Evolutionary conservation across 2,888 invertebrate species (phyloP), one percentile per base, ranked within the genome.

Genomic region (Linhomoeus sp.): DNA sequence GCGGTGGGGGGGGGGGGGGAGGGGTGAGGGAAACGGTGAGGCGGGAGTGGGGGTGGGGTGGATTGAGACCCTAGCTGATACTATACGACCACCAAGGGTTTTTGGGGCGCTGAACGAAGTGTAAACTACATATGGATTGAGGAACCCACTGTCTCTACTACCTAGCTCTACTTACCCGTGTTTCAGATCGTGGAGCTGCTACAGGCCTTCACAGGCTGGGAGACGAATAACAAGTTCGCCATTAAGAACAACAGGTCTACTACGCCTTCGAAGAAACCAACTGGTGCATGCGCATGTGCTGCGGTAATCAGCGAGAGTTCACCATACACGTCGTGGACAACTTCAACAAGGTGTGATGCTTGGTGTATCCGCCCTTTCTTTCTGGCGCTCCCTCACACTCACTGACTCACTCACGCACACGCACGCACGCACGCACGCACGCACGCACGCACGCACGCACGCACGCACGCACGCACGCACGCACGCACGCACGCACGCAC

Each of bases 321-420:
- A 52, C 56, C 25, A 65, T 68, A 49, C 67, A 68, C 52, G 62
- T 69, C 26, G 63, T 64, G 39, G 67, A 69, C 50, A 67, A 67
- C 29, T 54, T 53, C 25, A 52, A 54, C 24, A 41, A 52, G 48
- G 56, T 55, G 17, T 9, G 19, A n/a, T n/a, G n/a, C n/a, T n/a
- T n/a, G n/a, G n/a, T n/a, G n/a, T n/a, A n/a, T n/a, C n/a, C n/a
- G n/a, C n/a, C n/a, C n/a, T n/a, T n/a, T n/a, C n/a, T n/a, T n/a
- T n/a, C n/a, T n/a, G n/a, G n/a, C n/a, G n/a, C n/a, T n/a, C n/a
- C n/a, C n/a, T n/a, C n/a, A n/a, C n/a, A n/a, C n/a, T n/a, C n/a
- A n/a, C n/a, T n/a, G n/a, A n/a, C n/a, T n/a, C n/a, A 29, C 29
- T 29, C 29, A 39, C 47, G 29, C 38, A 23, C 47, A 48, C 48